Evolutionary conservation across 2,888 invertebrate genomes (phyloP), one percentile per base, ranked within the genome.

Genomic region (Teleogryllus oceanicus): DNA sequence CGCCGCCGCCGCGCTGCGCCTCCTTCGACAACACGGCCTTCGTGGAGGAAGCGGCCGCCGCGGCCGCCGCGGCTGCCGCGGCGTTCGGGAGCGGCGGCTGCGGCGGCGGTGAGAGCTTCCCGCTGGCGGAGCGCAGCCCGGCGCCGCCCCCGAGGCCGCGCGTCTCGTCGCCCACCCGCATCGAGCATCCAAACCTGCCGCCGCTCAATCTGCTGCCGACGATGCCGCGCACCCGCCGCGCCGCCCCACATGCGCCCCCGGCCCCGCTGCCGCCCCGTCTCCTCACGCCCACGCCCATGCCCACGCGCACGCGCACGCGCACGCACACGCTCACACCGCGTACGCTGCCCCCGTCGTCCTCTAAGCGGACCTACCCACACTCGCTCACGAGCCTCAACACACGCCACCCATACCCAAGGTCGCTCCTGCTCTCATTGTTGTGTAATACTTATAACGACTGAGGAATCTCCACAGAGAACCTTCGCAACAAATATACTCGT

Each of bases 1-100:
- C 80, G 81, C 76, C 83, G 80, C 78, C 84, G 83, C 77, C 76
- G 76, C 80, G 62, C 13, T 13, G 62, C 16, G 79, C 79, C 75
- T 83, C 83, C 80, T 92, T 92, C 85, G 92, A 92, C 86, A 94
- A 94, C 85, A 92, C 92, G 80, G 92, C 93, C 50, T 94, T 94
- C 86, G 92, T 94, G 86, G 94, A 94, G 86, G 94, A 94, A 78
- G 95, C 95, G 83, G 94, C 95, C 84, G 92, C 94, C 5, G 93
- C 93, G 1, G 92, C 78, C 24, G 78, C 50, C 76, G 79, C 78
- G 20, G 92, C 92, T 80, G 92, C 93, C 50, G 94, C 94, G 86
- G 92, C 94, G 86, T 94, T 93, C 86, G 94, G 94, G 78, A 95
- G 95, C 83, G 94, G 94, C 84, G 92, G 94, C 8, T 92, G 93